Evolutionary conservation across 2,797 vertebrate genomes (phyloP).

Genomic region (Schizopygopsis pylzovi): DNA sequence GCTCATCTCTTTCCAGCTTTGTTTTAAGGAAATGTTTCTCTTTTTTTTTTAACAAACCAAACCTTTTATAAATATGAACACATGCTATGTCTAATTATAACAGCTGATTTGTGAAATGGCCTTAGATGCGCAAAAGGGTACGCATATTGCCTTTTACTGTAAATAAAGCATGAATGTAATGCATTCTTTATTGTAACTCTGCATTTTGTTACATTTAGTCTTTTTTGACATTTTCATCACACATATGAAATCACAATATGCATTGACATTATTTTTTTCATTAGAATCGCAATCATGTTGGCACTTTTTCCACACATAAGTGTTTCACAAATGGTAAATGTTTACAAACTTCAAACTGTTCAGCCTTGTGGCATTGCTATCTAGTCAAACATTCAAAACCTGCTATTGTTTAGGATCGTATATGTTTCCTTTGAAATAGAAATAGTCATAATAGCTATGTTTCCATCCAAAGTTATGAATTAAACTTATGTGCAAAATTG

Average conservation of each 20-base stretch:
- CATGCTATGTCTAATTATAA: background rate
- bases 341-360: background rate
- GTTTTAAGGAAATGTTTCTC: conserved; percentile 7
- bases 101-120: background rate
- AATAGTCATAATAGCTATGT: too few relatives aligned
- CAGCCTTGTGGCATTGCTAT: background rate
- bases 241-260: background rate
- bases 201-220: background rate
- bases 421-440: background rate
- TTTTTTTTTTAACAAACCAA: background rate
- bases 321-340: background rate
- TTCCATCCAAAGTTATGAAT: too few relatives aligned
- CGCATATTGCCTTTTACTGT: background rate
- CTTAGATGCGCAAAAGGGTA: background rate
- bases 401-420: background rate
- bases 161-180: background rate
- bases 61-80: background rate
- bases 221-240: background rate
- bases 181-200: background rate
- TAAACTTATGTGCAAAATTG: too few relatives aligned
- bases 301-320: background rate
- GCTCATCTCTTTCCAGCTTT: conserved; percentile 37
- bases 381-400: background rate
- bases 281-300: background rate
- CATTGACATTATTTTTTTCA: background rate